Percentiles rank a stretch among this genome's conserved stretches.
Conservation (phyloP, 2,113 vertebrate species). For the Romanogobio albipinnatus region DNA sequence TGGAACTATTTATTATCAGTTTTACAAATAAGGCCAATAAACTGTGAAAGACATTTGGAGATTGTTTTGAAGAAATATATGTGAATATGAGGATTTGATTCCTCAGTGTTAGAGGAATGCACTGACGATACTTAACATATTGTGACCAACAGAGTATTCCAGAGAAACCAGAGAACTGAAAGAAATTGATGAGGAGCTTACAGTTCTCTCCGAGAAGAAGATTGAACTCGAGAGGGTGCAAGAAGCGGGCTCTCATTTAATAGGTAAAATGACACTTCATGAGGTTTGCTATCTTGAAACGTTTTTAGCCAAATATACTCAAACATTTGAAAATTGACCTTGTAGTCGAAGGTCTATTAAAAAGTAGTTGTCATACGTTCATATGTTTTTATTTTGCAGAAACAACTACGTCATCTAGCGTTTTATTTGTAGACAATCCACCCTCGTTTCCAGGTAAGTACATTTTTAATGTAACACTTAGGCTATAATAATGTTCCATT, state of each 20-base stretch:
- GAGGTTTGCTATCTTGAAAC: background rate
- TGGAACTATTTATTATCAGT: background rate
- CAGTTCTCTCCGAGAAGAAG: slow-evolving; percentile 51
- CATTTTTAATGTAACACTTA: background rate
- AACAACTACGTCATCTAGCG: background rate
- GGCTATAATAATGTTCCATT: no score
- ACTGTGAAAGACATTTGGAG: background rate
- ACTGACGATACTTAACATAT: background rate
- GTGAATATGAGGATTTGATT: background rate
- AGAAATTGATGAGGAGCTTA: slow-evolving; percentile 57
- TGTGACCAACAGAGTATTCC: slow-evolving; percentile 16
- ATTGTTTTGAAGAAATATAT: background rate
- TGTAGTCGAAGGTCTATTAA: background rate
- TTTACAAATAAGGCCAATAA: background rate
- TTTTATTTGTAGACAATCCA: background rate
- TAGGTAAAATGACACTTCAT: slow-evolving; percentile 3
- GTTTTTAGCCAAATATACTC: background rate
- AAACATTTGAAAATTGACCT: background rate
- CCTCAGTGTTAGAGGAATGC: background rate
- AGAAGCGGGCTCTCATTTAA: background rate
- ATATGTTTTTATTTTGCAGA: background rate
- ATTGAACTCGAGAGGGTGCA: slow-evolving; percentile 50
- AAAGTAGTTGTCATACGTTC: background rate
- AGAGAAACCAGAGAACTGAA: slow-evolving; percentile 44
- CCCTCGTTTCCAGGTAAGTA: slow-evolving; percentile 40